Conservation (phyloP, 1,140 invertebrate species). For the Mizuhopecten yessoensis region DNA sequence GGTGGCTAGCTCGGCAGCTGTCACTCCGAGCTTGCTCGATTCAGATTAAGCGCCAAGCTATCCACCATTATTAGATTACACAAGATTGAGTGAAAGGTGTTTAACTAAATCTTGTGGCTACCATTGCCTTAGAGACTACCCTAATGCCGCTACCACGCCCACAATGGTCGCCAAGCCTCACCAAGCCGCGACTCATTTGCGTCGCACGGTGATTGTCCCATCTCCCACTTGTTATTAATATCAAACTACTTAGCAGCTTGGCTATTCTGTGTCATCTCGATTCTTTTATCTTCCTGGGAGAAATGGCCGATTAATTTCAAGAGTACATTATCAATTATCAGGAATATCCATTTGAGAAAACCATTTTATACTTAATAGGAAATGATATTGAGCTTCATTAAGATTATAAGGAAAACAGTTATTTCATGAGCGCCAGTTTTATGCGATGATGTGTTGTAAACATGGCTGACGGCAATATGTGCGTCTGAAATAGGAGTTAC, state of each 20-base stretch:
- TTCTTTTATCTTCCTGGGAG: constrained; percentile 37
- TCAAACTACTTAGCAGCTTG: constrained; percentile 2
- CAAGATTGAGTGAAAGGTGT: constrained; percentile 46
- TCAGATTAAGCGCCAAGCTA: neutral
- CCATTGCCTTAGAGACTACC: constrained; percentile 21
- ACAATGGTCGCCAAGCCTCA: neutral
- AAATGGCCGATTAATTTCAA: constrained; percentile 45
- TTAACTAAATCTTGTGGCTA: constrained; percentile 41
- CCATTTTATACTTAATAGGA: constrained; percentile 44
- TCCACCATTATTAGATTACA: constrained; percentile 43
- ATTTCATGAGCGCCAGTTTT: neutral
- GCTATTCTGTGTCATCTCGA: neutral
- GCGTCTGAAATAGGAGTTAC: neutral
- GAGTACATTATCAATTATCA: constrained; percentile 46
- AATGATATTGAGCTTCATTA: constrained; percentile 37
- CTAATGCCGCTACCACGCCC: constrained; percentile 26
- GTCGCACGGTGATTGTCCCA: neutral
- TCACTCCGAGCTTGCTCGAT: neutral
- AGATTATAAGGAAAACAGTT: constrained; percentile 35
- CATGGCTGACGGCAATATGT: neutral
- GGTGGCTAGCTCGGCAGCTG: constrained; percentile 19
- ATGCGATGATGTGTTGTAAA: neutral
- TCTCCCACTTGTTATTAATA: constrained; percentile 47
- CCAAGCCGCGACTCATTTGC: constrained; percentile 28
- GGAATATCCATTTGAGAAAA: constrained; percentile 40